Evolutionary conservation across 2,113 vertebrate species (phyloP), one percentile per base, ranked within the genome.

Genomic region (Haliaeetus leucogaster): DNA sequence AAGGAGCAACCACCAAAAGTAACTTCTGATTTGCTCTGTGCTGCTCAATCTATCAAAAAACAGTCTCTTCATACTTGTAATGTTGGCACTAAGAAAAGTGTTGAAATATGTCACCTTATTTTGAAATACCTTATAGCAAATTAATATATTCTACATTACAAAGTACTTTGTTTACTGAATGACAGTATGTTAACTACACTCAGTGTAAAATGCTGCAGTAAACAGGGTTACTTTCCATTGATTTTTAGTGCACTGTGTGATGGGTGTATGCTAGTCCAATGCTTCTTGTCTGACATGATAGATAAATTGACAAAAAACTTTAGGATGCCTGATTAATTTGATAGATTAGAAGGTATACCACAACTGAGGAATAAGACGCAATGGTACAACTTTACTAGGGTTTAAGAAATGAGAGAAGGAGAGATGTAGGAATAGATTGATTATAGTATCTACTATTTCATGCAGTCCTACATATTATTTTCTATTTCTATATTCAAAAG

Each of bases 1-100:
- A 97, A 92, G 90, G 82, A 97, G 95, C 96, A 97, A 92, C 83
- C 95, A 95, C 89, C 93, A 97, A 94, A 97, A 97, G 96, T 96
- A 97, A 97, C 96, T 97, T 97, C 94, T 96, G 95, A 96, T 97
- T 97, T 95, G 94, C 90, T 91, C 1, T 53, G 61, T 93, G 90
- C 73, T 89, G 63, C 80, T 96, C 87, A 81, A 97, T 97, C 93
- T 96, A 97, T 98, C 96, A 97, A 93, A 96, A 88, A 20, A 4
- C 82, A 95, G 50, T 47, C 70, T 90, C 74, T 82, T 83, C 52
- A 14, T 92, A 92, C 70, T 86, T 92, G 68, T 85, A 95, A 93
- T 61, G 58, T n/a, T 86, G 85, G 63, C 81, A 84, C 72, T 83
- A 86, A 80, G 79, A 76, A 86, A 93, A 92, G 56, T 47, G 23